These are phyloP conservation scores for Drosophila neutralis DNA, from an alignment of 2,888 invertebrate genomes.

Conservation along the genomic window DNA sequence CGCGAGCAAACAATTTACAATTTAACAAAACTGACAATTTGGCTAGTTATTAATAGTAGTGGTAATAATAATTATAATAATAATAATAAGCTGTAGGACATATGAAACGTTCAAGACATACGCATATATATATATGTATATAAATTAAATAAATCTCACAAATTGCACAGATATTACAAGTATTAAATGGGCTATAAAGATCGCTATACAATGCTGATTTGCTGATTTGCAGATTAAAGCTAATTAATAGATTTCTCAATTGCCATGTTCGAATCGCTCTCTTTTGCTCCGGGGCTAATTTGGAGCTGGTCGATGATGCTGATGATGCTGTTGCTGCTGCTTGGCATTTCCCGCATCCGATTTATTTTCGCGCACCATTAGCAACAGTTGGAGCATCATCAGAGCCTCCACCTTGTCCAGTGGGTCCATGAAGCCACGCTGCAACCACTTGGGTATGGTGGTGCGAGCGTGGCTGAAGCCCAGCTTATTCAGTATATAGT, in stretches of 20 bases:
- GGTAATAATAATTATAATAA: slow-evolving; percentile 1
- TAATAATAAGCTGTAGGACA: slow-evolving; percentile 31
- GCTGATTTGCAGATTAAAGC: slow-evolving; percentile 47
- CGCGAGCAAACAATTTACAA: slow-evolving; percentile 52
- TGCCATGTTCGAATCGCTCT: slow-evolving; percentile 58
- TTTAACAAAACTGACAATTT: slow-evolving; percentile 44
- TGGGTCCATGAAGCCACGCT: slow-evolving; percentile 98
- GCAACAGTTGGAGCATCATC: slow-evolving; percentile 90
- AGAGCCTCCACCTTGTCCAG: slow-evolving; percentile 95
- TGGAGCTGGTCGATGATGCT: slow-evolving; percentile 58
- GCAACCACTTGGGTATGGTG: slow-evolving; percentile 99
- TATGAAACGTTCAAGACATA: slow-evolving; percentile 18
- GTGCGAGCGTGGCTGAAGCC: slow-evolving; percentile 98
- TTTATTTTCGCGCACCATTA: slow-evolving; percentile 86
- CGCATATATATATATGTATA: slow-evolving; percentile 23
- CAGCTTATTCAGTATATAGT: slow-evolving; percentile 98
- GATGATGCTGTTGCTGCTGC: slow-evolving; percentile 59
- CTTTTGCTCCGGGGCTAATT: slow-evolving; percentile 44
- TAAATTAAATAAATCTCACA: slow-evolving; percentile 24
- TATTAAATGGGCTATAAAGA: slow-evolving; percentile 16
- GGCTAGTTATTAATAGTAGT: slow-evolving; percentile 26
- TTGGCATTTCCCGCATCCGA: slow-evolving; percentile 62
- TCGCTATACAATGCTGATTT: slow-evolving; percentile 52
- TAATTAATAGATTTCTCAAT: slow-evolving; percentile 52
- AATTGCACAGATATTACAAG: slow-evolving; percentile 34